Base-by-base conservation (phyloP, 2,888 invertebrate genomes). In the Stegophylla sp. region DNA sequence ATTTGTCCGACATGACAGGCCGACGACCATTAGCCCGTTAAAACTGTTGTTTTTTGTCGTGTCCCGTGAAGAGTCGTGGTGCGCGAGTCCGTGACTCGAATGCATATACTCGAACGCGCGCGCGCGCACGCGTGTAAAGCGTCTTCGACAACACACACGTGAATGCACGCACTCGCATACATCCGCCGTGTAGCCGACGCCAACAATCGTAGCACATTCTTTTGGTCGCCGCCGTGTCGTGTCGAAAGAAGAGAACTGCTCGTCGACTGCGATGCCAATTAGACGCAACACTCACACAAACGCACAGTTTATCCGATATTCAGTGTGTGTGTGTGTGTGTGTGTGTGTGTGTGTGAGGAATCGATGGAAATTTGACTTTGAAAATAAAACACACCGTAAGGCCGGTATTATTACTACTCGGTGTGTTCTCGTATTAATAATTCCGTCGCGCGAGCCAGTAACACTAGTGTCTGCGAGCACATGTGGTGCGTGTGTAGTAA, bases 41-140 rank as follows among this genome's bases (percentile, higher is more conserved):
- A 63, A 75, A 75, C 66, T 53, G 66, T 76, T 66, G 66, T 75
- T 75, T 51, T 64, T 64, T 74, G 63, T 74, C 75, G 75, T 75
- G 75, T 75, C 51, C 64, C 75, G 61, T n/a, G 63, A 51, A 48
- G 48, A 63, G 63, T 64, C 73, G 59, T 48, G 53, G 59, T 48
- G 53, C 56, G 56, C 72, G 56, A 48, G 56, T 61, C 75, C 75
- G 75, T 75, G 75, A 75, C 75, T 75, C 63, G 74, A 75, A 64
- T 75, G 64, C 63, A 61, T 12, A 34, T 23, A 28, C 23, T 43
- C 23, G 26, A 2, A 61, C 61, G 15, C 56, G 43, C 56, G 13
- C 71, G 34, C 71, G 3, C 20, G 28, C 71, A 17, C 23, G 12
- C 34, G n/a, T n/a, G n/a, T n/a, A n/a, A 53, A n/a, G 53, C 53